Evolutionary conservation across 1,140 invertebrate species (phyloP).

Genomic region (Cydia splendana): DNA sequence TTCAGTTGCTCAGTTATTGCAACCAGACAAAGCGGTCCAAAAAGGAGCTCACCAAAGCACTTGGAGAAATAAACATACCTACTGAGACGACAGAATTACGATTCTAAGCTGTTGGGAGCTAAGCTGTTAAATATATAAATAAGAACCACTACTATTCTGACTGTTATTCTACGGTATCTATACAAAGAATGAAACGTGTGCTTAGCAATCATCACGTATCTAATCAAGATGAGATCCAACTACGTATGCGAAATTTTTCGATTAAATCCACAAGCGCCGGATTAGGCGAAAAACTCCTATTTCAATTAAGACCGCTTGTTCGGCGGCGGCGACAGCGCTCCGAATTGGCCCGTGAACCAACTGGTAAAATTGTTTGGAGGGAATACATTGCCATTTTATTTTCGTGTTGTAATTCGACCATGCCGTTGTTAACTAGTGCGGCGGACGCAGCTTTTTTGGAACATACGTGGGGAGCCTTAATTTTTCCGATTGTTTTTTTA

Average conservation of each 20-base stretch:
- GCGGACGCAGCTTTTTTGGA: conserved; percentile 47
- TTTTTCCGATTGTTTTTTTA: conserved; percentile 52
- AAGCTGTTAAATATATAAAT: too few relatives aligned
- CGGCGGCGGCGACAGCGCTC: conserved; percentile 46
- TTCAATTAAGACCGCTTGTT: conserved; percentile 72
- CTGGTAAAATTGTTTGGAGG: conserved; percentile 59
- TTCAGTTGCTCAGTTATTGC: too few relatives aligned
- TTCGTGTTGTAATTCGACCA: conserved; percentile 57
- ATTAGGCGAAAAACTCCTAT: conserved; percentile 64
- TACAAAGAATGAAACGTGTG: not conserved
- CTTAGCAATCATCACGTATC: conserved; percentile 7
- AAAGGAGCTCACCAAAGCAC: too few relatives aligned
- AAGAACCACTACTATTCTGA: not conserved
- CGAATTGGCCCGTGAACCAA: conserved; percentile 56
- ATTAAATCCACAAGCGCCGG: conserved; percentile 43
- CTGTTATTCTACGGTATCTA: not conserved
- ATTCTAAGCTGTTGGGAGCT: too few relatives aligned
- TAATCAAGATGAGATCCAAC: conserved; percentile 26
- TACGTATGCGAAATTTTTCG: conserved; percentile 35
- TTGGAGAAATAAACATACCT: too few relatives aligned
- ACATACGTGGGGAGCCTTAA: conserved; percentile 50
- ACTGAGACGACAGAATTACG: too few relatives aligned
- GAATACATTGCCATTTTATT: conserved; percentile 60
- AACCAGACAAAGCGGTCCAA: too few relatives aligned
- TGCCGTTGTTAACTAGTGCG: conserved; percentile 52